These are phyloP conservation scores for Misgurnus anguillicaudatus DNA, from an alignment of 2,113 vertebrate species.

Conservation along the genomic window DNA sequence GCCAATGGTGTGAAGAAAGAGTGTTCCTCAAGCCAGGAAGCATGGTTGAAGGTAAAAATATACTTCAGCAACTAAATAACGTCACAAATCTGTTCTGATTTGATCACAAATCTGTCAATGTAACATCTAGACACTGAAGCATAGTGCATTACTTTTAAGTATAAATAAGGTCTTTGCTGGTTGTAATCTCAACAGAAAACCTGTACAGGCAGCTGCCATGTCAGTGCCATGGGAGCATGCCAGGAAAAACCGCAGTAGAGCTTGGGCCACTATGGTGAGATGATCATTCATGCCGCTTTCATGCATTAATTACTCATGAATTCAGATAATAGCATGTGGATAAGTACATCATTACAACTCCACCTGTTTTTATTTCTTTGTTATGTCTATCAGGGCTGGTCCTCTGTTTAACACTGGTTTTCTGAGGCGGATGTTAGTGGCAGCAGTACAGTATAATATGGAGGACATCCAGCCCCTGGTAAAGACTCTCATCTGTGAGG, in stretches of 20 bases:
- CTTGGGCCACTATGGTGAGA: conserved; percentile 94
- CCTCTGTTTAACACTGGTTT: conserved; percentile 91
- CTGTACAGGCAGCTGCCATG: conserved; percentile 88
- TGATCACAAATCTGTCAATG: too few relatives aligned
- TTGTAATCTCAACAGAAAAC: conserved; percentile 73
- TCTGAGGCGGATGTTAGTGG: conserved; percentile 88
- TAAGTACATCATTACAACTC: not conserved
- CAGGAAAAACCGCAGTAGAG: conserved; percentile 89
- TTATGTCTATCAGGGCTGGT: conserved; percentile 79
- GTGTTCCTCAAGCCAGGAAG: conserved; percentile 87
- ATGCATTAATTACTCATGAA: not conserved
- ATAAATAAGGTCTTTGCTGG: not conserved
- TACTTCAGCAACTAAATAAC: not conserved
- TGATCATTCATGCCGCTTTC: not conserved
- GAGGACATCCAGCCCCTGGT: conserved; percentile 89
- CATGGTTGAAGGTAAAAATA: conserved; percentile 88
- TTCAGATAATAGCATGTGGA: not conserved
- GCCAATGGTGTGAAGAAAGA: conserved; percentile 97
- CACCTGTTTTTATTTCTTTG: not conserved
- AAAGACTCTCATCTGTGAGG: conserved; percentile 90
- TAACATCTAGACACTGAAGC: too few relatives aligned
- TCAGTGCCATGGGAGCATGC: conserved; percentile 89
- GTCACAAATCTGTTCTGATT: not conserved
- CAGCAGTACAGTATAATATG: conserved; percentile 83
- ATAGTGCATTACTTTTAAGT: not conserved